Conservation (phyloP, 1,140 invertebrate genomes). For the Hyles vespertilio region DNA sequence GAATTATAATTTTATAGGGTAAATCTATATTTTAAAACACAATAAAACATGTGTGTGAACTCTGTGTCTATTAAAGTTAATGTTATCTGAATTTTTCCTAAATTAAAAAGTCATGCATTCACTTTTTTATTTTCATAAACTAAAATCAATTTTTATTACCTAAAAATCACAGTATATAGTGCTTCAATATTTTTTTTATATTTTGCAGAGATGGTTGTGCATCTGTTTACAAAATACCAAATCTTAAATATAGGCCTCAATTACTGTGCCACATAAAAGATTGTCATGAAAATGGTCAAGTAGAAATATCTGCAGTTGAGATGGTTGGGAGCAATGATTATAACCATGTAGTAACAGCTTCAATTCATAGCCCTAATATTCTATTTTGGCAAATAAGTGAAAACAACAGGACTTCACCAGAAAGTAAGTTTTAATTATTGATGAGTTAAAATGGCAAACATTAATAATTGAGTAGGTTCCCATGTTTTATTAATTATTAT, state of each 20-base stretch:
- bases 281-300: constrained; percentile 45
- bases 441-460: too few species aligned
- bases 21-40: too few species aligned
- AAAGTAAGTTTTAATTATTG: constrained; percentile 26
- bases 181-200: constrained; percentile 2
- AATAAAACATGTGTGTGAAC: too few species aligned
- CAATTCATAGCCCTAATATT: constrained; percentile 32
- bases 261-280: constrained; percentile 42
- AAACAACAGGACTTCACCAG: constrained; percentile 8
- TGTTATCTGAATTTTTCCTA: too few species aligned
- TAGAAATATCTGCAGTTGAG: constrained; percentile 58
- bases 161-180: neutral
- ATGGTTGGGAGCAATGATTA: constrained; percentile 20
- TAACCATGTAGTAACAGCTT: constrained; percentile 36
- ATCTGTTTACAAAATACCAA: constrained; percentile 32
- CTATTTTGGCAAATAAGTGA: constrained; percentile 31
- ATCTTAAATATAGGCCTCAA: constrained; percentile 29
- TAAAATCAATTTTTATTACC: too few species aligned
- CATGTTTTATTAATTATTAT: too few species aligned
- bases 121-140: too few species aligned
- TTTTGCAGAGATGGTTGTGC: constrained; percentile 52
- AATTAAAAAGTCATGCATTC: too few species aligned
- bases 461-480: too few species aligned
- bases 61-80: too few species aligned
- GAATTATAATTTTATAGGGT: too few species aligned